Evolutionary conservation across 1,140 invertebrate genomes (phyloP).

Genomic region (Trachymyrmex septentrionalis): DNA sequence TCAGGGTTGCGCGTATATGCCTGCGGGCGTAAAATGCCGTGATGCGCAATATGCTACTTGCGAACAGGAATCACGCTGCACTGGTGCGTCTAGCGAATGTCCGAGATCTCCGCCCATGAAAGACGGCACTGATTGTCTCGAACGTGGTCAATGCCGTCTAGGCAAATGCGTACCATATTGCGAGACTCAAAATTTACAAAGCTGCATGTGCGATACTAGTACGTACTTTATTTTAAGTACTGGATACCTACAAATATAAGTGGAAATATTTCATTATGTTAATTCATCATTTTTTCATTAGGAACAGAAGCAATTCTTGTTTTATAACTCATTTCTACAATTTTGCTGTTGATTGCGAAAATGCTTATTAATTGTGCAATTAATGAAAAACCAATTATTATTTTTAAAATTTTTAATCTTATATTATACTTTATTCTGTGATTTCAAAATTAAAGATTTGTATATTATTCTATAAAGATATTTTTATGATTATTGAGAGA

Average conservation of each 20-base stretch:
- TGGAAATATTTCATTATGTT: neutral
- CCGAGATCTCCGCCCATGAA: constrained; percentile 94
- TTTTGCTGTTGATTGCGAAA: neutral
- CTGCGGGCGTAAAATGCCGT: constrained; percentile 92
- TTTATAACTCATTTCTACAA: neutral
- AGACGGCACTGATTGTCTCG: constrained; percentile 94
- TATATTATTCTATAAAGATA: neutral
- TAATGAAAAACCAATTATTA: neutral
- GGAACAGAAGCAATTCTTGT: neutral
- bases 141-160: constrained; percentile 94
- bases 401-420: neutral
- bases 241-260: neutral
- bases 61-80: constrained; percentile 94
- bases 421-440: neutral
- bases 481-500: neutral
- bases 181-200: constrained; percentile 95
- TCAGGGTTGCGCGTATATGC: constrained; percentile 94
- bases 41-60: constrained; percentile 96
- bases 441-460: neutral
- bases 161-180: constrained; percentile 97
- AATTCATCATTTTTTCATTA: neutral
- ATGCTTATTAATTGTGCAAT: neutral
- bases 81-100: constrained; percentile 91
- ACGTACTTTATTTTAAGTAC: constrained; percentile 78
- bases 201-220: constrained; percentile 98